Evolutionary conservation across 2,797 vertebrate genomes (phyloP).

Genomic region (Sus cebifrons): DNA sequence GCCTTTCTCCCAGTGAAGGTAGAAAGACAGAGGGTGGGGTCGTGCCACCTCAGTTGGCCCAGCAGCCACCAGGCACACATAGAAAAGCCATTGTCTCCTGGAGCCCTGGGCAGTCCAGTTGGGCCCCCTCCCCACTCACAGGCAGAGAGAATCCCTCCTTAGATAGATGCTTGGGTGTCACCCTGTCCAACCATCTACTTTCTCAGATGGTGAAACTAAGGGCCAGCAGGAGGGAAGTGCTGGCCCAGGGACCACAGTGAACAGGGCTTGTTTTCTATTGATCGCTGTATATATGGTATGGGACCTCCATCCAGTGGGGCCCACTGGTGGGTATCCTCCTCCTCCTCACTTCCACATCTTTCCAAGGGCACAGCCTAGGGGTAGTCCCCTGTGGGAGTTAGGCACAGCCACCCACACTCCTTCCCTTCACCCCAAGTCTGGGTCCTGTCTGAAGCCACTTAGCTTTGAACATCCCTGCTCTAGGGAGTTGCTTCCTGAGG

Average conservation of each 20-base stretch:
- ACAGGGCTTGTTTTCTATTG: neutral
- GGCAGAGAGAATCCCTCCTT: neutral
- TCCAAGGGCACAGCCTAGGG: neutral
- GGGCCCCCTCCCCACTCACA: too few species aligned
- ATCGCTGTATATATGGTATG: neutral
- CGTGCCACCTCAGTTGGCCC: neutral
- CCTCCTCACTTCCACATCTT: neutral
- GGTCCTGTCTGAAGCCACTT: neutral
- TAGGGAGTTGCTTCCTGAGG: neutral
- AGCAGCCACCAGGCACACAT: neutral
- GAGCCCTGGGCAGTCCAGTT: neutral
- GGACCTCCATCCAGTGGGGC: neutral
- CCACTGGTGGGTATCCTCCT: neutral
- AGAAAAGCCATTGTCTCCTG: neutral
- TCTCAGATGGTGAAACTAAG: neutral
- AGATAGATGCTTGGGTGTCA: neutral
- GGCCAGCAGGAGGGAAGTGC: neutral
- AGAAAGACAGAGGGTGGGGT: neutral
- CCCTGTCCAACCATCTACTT: neutral
- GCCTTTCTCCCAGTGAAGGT: neutral
- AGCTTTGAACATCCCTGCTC: neutral
- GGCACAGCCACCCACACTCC: neutral
- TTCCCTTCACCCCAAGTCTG: neutral
- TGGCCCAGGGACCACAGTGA: neutral
- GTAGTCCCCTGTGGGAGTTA: neutral